Evolutionary conservation across 2,113 vertebrate genomes (phyloP).

Genomic region (Tretioscincus oriximinensis): DNA sequence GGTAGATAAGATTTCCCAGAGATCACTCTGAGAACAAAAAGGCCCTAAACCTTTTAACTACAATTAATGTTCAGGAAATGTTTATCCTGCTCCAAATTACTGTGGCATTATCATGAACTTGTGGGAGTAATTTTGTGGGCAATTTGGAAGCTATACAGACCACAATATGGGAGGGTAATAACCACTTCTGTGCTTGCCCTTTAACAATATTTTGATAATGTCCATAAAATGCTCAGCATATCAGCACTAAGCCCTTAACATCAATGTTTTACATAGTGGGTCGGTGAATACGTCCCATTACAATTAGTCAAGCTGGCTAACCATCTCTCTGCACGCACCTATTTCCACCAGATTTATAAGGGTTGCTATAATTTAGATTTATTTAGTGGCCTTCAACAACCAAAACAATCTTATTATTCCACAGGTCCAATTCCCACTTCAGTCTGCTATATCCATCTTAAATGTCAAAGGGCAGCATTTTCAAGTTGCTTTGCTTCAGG

Average conservation of each 20-base stretch:
- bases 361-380: constrained; percentile 9
- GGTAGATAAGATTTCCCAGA: too few relatives aligned
- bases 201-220: background rate
- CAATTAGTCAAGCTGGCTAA: background rate
- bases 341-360: background rate
- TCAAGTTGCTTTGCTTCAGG: constrained; percentile 5
- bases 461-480: background rate
- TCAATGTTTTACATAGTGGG: background rate
- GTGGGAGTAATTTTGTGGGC: background rate
- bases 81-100: background rate
- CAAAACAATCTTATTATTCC: background rate
- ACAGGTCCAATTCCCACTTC: constrained; percentile 12
- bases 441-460: background rate
- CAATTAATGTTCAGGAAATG: background rate
- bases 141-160: background rate
- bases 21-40: too few relatives aligned
- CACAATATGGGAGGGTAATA: background rate
- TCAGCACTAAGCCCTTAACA: background rate
- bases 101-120: constrained; percentile 10
- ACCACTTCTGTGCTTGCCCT: background rate
- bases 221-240: background rate
- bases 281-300: background rate
- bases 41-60: constrained; percentile 28
- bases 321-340: background rate
- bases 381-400: constrained; percentile 10